Base-by-base conservation (phyloP, 2,113 vertebrate species). In the Crotalus viridis region DNA sequence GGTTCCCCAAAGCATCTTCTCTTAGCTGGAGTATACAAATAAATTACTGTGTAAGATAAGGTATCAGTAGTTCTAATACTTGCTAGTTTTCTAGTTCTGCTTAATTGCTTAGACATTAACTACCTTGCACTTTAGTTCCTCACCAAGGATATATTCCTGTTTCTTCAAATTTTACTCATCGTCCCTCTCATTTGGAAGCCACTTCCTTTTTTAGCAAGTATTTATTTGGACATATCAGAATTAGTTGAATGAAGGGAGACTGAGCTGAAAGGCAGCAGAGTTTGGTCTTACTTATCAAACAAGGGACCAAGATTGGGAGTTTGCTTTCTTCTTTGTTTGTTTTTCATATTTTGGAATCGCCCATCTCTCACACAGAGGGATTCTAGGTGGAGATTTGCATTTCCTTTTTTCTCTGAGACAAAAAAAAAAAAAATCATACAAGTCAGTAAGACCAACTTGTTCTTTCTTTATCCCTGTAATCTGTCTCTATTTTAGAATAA, bases 11-110 rank as follows among this genome's bases (percentile, higher is more conserved):
- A 43, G 10, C 13, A 21, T 56, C 85, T 92, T 94, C 21, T 64
- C 51, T 8, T 88, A 56, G 43, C 57, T 94, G 81, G 0, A 0
- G 2, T 93, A 93, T 96, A 88, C 85, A 94, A 64, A 94, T 91
- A 28, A 94, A 95, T 93, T 46, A 2, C 85, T 48, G 3, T 90
- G 43, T 90, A 88, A 91, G 87, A 96, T 93, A 88, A 89, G 61
- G 52, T 90, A 74, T 61, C 92, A 86, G 56, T 39, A 52, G 55
- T 61, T 91, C 12, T 85, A 85, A 26, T 43, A 59, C n/a, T 91
- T 92, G 87, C 7, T 91, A 89, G 86, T 93, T 87, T 85, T 55
- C 9, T 90, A 87, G 24, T 33, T 92, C 19, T 94, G 85, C 87
- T 89, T 54, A 87, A 17, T 91, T 74, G 94, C 94, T 96, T 51